Conservation (phyloP, 2,113 vertebrate species). For the Okapia johnstoni region DNA sequence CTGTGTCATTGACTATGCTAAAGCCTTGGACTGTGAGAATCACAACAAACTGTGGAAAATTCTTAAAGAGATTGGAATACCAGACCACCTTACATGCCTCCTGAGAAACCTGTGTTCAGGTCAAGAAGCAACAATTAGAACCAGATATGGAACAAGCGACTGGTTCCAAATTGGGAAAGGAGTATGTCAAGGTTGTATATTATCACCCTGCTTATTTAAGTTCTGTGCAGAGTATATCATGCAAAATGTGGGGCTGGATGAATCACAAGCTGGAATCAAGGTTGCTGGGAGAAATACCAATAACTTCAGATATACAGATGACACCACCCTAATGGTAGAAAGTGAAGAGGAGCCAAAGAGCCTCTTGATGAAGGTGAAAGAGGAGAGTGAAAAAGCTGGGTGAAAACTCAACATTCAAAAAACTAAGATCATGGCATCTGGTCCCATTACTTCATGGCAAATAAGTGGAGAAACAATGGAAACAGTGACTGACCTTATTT, state of each 20-base stretch:
- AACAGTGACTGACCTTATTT: not conserved
- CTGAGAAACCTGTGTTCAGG: not conserved
- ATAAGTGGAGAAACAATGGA: not conserved
- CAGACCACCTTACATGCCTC: not conserved
- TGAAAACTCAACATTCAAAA: not conserved
- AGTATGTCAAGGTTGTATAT: not conserved
- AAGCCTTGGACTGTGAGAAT: not conserved
- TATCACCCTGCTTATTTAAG: not conserved
- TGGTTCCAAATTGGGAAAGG: not conserved
- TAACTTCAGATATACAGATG: not conserved
- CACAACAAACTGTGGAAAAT: not conserved
- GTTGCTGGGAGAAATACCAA: not conserved
- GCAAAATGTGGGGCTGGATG: rapidly evolving
- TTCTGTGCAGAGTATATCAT: not conserved
- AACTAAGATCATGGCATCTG: not conserved
- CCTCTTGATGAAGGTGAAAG: not conserved
- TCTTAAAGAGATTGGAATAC: not conserved
- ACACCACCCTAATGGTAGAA: not conserved
- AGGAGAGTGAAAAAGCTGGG: not conserved
- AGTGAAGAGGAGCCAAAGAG: not conserved
- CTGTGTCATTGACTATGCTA: not conserved
- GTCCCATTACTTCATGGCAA: not conserved
- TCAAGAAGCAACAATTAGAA: not conserved
- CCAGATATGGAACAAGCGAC: not conserved
- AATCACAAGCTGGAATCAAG: not conserved